Percentiles rank a stretch among this genome's conserved stretches.
phyloP scores from a whole-genome alignment of 2,888 invertebrate species.

The Calephelis perditalis region DNA sequence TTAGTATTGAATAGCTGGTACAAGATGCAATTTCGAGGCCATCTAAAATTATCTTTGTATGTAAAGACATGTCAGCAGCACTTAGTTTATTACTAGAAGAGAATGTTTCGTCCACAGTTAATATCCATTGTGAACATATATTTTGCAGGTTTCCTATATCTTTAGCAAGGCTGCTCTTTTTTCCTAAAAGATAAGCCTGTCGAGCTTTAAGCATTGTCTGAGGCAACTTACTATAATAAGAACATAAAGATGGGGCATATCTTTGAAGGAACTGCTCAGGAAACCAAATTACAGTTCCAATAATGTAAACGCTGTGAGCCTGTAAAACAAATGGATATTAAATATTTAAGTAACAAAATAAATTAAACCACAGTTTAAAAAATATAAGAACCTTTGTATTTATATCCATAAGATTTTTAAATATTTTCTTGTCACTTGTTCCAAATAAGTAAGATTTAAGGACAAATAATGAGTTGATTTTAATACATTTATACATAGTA shows the following conservation, averaged over 20 bases:
- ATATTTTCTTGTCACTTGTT: constrained; percentile 85
- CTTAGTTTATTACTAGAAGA: constrained; percentile 53
- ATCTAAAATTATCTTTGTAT: constrained; percentile 62
- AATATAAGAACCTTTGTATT: constrained; percentile 82
- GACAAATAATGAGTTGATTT: constrained; percentile 83
- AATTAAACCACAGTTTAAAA: constrained; percentile 7
- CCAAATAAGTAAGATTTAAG: constrained; percentile 86
- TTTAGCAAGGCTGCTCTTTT: constrained; percentile 78
- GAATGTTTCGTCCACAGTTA: constrained; percentile 58
- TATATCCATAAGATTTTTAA: constrained; percentile 84
- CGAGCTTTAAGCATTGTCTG: constrained; percentile 70
- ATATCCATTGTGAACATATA: constrained; percentile 55
- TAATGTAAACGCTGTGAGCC: constrained; percentile 87
- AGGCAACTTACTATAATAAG: constrained; percentile 65
- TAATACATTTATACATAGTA: constrained; percentile 79
- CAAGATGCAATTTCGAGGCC: constrained; percentile 84
- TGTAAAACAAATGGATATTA: constrained; percentile 46
- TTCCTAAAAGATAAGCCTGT: constrained; percentile 74
- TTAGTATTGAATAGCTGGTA: constrained; percentile 73
- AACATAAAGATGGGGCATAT: constrained; percentile 77
- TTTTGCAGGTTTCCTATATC: constrained; percentile 75
- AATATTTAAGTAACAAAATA: constrained; percentile 8
- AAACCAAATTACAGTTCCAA: constrained; percentile 90
- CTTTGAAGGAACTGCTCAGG: constrained; percentile 88
- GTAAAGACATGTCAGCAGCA: constrained; percentile 64